Base-by-base conservation (phyloP, 1,140 invertebrate species). In the Lepidostoma basale region DNA sequence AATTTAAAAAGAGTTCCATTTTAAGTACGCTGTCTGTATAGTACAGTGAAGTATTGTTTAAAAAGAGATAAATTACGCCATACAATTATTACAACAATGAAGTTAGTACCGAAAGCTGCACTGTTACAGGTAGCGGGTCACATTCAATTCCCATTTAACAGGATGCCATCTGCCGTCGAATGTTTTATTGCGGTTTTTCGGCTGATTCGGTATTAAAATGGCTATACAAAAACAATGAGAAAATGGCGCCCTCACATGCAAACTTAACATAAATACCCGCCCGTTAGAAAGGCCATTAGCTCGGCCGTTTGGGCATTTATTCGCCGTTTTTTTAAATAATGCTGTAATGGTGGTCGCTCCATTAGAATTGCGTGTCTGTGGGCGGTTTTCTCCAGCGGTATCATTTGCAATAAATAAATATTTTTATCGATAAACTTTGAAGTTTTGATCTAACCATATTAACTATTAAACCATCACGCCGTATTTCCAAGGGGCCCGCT, bases 271-370 rank as follows among this genome's bases (percentile, higher is more conserved):
- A 72, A 66, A 65, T 68, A 65, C 36, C 18, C 28, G 65, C 47
- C 66, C 70, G 70, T 72, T 72, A 72, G 49, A 68, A 54, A 36
- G 62, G 52, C 54, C 54, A 72, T 72, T 72, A 68, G 44, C 60
- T 68, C 62, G 60, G 54, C 42, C 47, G 52, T 63, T 59, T n/a
- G 40, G 30, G 52, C 62, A 70, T 66, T 64, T 59, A 70, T 70
- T 25, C 28, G 62, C n/a, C 33, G 28, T 54, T 70, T 64, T n/a
- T 70, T 60, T 66, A 67, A 66, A 70, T 52, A 49, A 65, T 68
- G 26, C 42, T 2, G 36, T 30, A n/a, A 40, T 67, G 44, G 28
- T 56, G 58, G 18, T 9, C 30, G 8, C 8, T 12, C 64, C 69
- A 67, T 54, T 67, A 33, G 52, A 16, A 25, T 64, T 42, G 70